Base-by-base conservation (phyloP, 2,113 vertebrate species). In the Poecilia latipinna region DNA sequence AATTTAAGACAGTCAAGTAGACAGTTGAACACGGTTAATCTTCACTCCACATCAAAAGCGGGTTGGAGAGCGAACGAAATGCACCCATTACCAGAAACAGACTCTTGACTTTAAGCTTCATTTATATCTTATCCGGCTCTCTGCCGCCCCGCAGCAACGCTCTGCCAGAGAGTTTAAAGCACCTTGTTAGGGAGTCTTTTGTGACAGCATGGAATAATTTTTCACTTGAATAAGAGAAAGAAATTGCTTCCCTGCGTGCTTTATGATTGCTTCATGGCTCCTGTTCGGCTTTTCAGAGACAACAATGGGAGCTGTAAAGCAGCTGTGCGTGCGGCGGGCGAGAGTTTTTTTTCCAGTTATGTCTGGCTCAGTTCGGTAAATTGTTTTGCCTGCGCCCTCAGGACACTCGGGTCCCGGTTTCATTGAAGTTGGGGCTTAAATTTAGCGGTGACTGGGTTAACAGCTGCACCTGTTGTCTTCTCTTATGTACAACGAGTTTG, bases 181-280 rank as follows among this genome's bases (percentile, higher is more conserved):
- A 90, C 92, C 90, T 91, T 93, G 91, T 92, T 91, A 93, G 87
- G 85, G 84, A 90, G 85, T 90, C 92, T 93, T 93, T 93, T 93
- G 91, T 92, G 90, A 90, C 91, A 85, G 90, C 91, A 72, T 67
- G 64, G 89, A 92, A 93, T 91, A 84, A 92, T 92, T 93, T 93
- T 89, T 92, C 93, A 93, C 92, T 92, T 89, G 90, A 94, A 93
- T 93, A 91, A 92, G 90, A 93, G 89, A 92, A 89, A 92, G 88
- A 93, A 92, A 93, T 93, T 91, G 91, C 91, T 91, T 92, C 90
- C 84, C 87, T 80, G 89, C 86, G 80, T 83, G 90, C 86, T 91
- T 93, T 91, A 80, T 92, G 90, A 92, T 91, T 91, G 88, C 91
- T 75, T 85, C 81, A 71, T 82, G 84, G 80, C 89, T 91, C 83